Base-by-base conservation (phyloP, 64 coral and sea anemone species). In the Pocillopora verrucosa region DNA sequence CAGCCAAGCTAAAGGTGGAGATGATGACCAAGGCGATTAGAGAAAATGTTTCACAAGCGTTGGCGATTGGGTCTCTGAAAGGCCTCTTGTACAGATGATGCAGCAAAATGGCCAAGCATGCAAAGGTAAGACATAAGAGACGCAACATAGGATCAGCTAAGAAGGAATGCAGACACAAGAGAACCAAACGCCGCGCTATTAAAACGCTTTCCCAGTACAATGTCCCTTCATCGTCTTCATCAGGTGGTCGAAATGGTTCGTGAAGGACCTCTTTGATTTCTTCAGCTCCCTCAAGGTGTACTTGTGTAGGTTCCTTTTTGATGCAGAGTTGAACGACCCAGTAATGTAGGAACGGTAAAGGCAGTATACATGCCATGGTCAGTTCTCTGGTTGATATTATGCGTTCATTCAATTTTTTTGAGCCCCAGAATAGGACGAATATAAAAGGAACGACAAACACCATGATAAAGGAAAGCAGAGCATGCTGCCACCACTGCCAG, bases 151-250 rank as follows among this genome's bases (percentile, higher is more conserved):
- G 85, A 56, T 98, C 92, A 11, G 89, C 11, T 36, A 98, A 80
- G n/a, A 86, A 85, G 16, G 88, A 89, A 69, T 89, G 62, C 51
- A 98, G 75, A 9, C 67, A 59, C 57, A 98, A 74, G 19, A 98
- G 73, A 6, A 94, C 65, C 26, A 98, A 84, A 13, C 92, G 79
- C 1, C 96, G 78, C 1, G 73, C 89, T 58, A 94, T 98, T 70
- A 98, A 63, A 72, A 98, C 86, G 59, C 96, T 94, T 92, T 98
- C 92, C 95, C 95, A 98, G 80, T 94, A 91, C 57, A 94, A 60
- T 9, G 86, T 67, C 12, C 85, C 88, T 10, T 61, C 74, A 36
- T 16, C 13, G 1, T 87, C 86, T 13, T 56, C 89, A 41, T 79
- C 41, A 5, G 86, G 86, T 73, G 12, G 45, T 34, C 88, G 72